A percentile compares a stretch with the other conserved stretches of the same genome.
These are phyloP conservation scores for Peromyscus maniculatus DNA, from an alignment of 2,113 vertebrate genomes.

Conservation along the genomic window DNA sequence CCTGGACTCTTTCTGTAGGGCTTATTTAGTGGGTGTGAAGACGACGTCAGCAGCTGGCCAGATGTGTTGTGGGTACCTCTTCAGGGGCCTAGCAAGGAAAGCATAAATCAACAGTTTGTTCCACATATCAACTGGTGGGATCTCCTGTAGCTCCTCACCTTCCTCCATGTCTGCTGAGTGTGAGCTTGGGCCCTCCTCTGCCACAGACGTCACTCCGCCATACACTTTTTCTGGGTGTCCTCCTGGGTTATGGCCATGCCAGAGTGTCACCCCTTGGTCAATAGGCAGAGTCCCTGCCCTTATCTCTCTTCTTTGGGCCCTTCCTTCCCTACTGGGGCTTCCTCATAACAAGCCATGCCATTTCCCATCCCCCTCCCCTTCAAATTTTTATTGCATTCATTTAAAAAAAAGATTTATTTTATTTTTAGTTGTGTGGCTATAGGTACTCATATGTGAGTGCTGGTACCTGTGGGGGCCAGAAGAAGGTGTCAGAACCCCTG, in stretches of 20 bases:
- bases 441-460: background rate
- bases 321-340: background rate
- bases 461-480: background rate
- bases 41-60: background rate
- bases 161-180: background rate
- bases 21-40: background rate
- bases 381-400: background rate
- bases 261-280: background rate
- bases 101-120: background rate
- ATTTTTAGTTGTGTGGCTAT: background rate
- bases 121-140: background rate
- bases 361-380: background rate
- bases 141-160: background rate
- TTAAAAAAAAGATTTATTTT: background rate
- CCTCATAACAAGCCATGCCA: background rate
- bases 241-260: background rate
- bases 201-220: background rate
- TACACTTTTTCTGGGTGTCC: background rate
- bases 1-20: background rate
- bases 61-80: background rate
- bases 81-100: background rate
- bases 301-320: background rate
- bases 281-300: fast-evolving
- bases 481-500: background rate
- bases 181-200: background rate